These are phyloP conservation scores for Morpho deidamia DNA, from an alignment of 2,888 invertebrate genomes.

Conservation along the genomic window DNA sequence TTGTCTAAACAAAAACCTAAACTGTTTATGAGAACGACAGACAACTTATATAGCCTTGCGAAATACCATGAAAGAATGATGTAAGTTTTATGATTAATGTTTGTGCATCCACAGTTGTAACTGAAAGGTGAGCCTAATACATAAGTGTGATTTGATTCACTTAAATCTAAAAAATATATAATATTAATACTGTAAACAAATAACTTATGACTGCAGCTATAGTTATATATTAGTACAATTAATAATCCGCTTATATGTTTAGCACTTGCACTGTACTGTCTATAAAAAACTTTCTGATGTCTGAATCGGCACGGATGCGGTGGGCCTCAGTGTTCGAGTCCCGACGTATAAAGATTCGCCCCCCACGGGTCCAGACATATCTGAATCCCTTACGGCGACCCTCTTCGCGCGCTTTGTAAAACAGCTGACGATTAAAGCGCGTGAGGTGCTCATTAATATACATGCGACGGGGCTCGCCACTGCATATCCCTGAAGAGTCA, in stretches of 20 bases:
- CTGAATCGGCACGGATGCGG: neutral
- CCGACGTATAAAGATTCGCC: conserved; percentile 1
- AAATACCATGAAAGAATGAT: no score
- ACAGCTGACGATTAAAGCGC: conserved; percentile 17
- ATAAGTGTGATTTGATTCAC: no score
- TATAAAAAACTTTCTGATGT: neutral
- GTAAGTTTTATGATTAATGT: no score
- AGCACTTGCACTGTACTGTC: neutral
- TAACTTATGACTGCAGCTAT: neutral
- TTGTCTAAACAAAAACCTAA: no score
- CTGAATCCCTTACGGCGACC: neutral
- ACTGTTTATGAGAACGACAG: no score
- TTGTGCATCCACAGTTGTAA: no score
- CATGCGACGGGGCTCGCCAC: neutral
- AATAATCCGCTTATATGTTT: neutral
- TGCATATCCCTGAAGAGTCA: neutral
- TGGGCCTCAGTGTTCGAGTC: neutral
- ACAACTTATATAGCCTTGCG: no score
- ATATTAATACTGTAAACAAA: neutral
- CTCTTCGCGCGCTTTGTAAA: conserved; percentile 18
- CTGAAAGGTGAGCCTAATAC: no score
- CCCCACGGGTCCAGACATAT: neutral
- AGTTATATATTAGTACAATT: neutral
- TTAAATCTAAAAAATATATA: no score
- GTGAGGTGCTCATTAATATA: conserved; percentile 17